Evolutionary conservation across 2,113 vertebrate species (phyloP).

Genomic region (Gopherus evgoodei): DNA sequence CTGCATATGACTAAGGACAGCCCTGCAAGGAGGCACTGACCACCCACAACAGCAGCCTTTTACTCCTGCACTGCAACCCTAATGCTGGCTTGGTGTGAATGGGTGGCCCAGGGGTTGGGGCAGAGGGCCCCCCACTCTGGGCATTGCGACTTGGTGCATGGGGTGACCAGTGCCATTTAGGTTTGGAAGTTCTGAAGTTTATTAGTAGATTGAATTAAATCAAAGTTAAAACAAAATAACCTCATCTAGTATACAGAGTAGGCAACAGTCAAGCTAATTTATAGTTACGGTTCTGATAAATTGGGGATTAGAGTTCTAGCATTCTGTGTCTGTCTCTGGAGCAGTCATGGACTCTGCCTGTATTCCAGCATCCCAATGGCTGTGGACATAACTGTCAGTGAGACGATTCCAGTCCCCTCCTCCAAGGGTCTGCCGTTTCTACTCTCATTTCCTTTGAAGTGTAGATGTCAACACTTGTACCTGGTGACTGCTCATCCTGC

Average conservation of each 20-base stretch:
- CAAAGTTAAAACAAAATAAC: background rate
- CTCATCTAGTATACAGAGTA: background rate
- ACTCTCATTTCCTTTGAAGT: background rate
- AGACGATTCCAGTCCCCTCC: background rate
- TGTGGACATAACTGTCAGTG: background rate
- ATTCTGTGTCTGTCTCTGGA: background rate
- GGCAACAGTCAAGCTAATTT: background rate
- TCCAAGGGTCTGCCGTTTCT: background rate
- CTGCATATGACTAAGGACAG: too few species aligned
- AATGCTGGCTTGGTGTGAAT: too few species aligned
- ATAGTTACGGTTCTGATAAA: background rate
- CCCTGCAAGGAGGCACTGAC: too few species aligned
- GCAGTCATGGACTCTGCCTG: background rate
- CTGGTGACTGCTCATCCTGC: too few species aligned
- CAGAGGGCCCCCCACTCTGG: too few species aligned
- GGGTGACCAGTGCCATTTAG: too few species aligned
- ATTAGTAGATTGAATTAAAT: background rate
- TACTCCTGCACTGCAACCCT: too few species aligned
- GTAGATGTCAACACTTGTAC: background rate
- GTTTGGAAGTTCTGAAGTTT: background rate
- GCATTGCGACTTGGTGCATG: too few species aligned
- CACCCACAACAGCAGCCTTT: too few species aligned
- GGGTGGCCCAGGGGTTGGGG: too few species aligned
- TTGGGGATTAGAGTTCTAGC: background rate
- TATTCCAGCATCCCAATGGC: background rate